Conservation (phyloP, 2,113 vertebrate genomes). For the Corvus moneduloides region DNA sequence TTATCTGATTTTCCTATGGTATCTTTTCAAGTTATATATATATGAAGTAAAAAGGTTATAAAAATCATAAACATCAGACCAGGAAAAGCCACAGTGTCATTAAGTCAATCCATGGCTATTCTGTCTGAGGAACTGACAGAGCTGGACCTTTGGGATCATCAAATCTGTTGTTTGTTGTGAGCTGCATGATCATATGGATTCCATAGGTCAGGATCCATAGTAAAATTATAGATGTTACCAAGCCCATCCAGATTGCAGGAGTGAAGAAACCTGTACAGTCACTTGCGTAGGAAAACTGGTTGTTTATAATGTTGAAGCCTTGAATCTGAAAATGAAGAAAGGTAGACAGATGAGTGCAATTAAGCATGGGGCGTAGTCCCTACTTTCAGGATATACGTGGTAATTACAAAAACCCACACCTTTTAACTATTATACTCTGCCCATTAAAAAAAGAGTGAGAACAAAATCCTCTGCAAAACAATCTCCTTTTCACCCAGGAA, state of each 20-base stretch:
- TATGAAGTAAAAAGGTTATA: not conserved
- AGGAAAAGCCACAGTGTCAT: not conserved
- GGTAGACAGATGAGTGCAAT: not conserved
- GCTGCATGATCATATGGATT: slow-evolving; percentile 61
- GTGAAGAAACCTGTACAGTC: slow-evolving; percentile 64
- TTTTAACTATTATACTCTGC: not conserved
- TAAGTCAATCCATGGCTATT: slow-evolving; percentile 14
- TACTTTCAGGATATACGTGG: not conserved
- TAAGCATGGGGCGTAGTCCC: not conserved
- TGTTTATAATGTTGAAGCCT: slow-evolving; percentile 56
- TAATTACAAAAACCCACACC: not conserved
- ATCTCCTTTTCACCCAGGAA: not conserved
- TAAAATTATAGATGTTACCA: slow-evolving; percentile 52
- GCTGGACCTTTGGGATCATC: slow-evolving; percentile 58
- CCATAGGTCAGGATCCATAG: slow-evolving; percentile 58
- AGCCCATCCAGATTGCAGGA: slow-evolving; percentile 65
- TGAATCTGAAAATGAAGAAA: slow-evolving; percentile 63
- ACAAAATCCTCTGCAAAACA: not conserved
- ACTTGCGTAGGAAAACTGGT: slow-evolving; percentile 55
- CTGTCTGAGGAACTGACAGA: slow-evolving; percentile 62
- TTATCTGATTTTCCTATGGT: not conserved
- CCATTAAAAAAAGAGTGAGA: not conserved
- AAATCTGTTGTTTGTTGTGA: slow-evolving; percentile 61
- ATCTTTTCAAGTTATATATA: not conserved
- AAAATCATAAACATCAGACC: not conserved